phyloP scores from a whole-genome alignment of 2,113 vertebrate species.

The Sarotherodon lohbergeri region DNA sequence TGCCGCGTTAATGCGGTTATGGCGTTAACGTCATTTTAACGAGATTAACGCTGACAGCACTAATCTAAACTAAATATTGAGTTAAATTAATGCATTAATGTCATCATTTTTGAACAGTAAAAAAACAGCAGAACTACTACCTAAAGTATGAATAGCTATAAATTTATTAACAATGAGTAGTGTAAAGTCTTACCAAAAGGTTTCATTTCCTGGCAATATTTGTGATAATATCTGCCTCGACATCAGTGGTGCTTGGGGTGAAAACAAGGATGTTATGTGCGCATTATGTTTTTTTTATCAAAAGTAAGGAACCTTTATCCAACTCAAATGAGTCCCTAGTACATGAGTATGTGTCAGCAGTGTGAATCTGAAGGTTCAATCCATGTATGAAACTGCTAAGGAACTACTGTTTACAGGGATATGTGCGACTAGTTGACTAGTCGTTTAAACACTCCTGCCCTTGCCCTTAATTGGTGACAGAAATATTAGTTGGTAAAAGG shows the following conservation, averaged over 20 bases:
- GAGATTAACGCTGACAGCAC: neutral
- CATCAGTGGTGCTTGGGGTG: neutral
- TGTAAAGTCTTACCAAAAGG: neutral
- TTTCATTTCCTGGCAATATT: neutral
- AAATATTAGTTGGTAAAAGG: neutral
- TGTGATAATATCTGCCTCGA: neutral
- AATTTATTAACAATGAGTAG: neutral
- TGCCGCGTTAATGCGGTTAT: rapidly evolving
- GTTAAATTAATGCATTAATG: rapidly evolving
- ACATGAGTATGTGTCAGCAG: neutral
- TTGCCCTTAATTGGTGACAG: neutral
- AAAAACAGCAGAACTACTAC: neutral
- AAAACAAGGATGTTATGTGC: neutral
- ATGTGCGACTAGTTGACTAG: neutral
- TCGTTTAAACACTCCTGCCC: neutral
- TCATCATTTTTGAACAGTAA: neutral
- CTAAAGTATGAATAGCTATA: rapidly evolving
- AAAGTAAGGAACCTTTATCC: neutral
- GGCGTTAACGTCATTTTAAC: neutral
- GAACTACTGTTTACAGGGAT: neutral
- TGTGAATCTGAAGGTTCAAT: neutral
- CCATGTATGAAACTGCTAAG: neutral
- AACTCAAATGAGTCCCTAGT: neutral
- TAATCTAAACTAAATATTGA: neutral
- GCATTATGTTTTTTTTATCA: neutral